Base-by-base conservation (phyloP, 1,140 invertebrate species). In the Tetramorium alpestre region DNA sequence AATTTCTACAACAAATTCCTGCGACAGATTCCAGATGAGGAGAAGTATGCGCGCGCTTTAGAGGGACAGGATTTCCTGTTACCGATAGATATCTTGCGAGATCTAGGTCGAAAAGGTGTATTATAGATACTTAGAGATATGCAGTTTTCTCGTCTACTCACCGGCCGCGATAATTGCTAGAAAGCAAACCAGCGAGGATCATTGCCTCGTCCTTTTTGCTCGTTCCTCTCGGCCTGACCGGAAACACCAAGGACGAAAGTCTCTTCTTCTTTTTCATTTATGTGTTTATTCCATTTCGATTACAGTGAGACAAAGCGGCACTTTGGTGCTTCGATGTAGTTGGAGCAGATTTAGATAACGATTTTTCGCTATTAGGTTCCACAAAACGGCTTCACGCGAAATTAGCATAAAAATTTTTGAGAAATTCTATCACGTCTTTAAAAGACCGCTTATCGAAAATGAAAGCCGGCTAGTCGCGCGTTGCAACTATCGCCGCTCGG, bases 381-480 rank as follows among this genome's bases (percentile, higher is more conserved):
- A 22, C 16, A 41, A 67, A 85, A 7, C 18, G 13, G n/a, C 13
- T 8, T 51, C 22, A 33, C 13, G 41, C n/a, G 41, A 10, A 25
- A 72, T 44, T 47, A 44, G 8, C 0, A 22, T 16, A 62, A 51
- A 67, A 11, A n/a, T 84, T 73, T 87, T 51, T 7, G 38, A 84
- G 38, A 49, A 72, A 64, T 82, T 64, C n/a, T n/a, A 41, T 11
- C 28, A 56, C 49, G n/a, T 28, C 16, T 47, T 47, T 28, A 16
- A 58, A 28, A 56, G 49, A 60, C 25, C 16, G 44, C 56, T 28
- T 82, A 72, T 87, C 85, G 77, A 73, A 86, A 81, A 86, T 44
- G 78, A 87, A 73, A 87, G 85, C 58, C 60, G 18, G 49, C 38
- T 41, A 51, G 38, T 18, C 47, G 16, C n/a, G 49, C 18, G 16